phyloP scores from a whole-genome alignment of 2,888 invertebrate genomes.

The Tiphia femorata region DNA sequence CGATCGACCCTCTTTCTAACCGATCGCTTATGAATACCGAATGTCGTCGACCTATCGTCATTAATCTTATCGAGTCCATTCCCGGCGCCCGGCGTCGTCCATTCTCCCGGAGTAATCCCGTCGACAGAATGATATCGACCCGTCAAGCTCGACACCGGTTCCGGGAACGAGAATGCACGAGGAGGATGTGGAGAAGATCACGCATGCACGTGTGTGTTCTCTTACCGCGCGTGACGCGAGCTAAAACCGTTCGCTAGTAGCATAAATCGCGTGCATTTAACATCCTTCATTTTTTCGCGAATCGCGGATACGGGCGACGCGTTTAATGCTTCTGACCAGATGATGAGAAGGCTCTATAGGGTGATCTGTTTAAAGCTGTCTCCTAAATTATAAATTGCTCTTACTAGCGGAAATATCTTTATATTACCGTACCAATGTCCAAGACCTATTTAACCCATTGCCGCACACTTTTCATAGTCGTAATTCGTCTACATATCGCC shows the following conservation, averaged over 20 bases:
- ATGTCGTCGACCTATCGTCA: slow-evolving; percentile 1
- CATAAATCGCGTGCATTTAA: slow-evolving; percentile 55
- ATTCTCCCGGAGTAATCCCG: slow-evolving; percentile 20
- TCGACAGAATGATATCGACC: slow-evolving; percentile 22
- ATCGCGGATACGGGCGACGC: slow-evolving; percentile 34
- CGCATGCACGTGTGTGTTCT: not conserved
- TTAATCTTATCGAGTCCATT: slow-evolving; percentile 26
- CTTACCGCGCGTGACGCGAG: slow-evolving; percentile 9
- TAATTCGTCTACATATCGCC: too few relatives aligned
- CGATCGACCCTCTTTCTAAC: not conserved
- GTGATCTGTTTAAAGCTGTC: too few relatives aligned
- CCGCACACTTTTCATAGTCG: too few relatives aligned
- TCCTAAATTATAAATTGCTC: too few relatives aligned
- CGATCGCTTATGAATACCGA: not conserved
- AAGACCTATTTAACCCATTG: too few relatives aligned
- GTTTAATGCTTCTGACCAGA: slow-evolving; percentile 45
- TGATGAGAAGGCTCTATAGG: too few relatives aligned
- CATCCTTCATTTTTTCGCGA: slow-evolving; percentile 43
- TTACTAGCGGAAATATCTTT: too few relatives aligned
- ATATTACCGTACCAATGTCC: too few relatives aligned
- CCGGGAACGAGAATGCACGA: slow-evolving; percentile 20
- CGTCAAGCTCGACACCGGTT: slow-evolving; percentile 17
- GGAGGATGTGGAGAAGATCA: not conserved
- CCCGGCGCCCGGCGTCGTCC: slow-evolving; percentile 10
- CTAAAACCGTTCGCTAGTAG: slow-evolving; percentile 52